Evolutionary conservation across 1,140 invertebrate species (phyloP).

Genomic region (Coboldia fuscipes): DNA sequence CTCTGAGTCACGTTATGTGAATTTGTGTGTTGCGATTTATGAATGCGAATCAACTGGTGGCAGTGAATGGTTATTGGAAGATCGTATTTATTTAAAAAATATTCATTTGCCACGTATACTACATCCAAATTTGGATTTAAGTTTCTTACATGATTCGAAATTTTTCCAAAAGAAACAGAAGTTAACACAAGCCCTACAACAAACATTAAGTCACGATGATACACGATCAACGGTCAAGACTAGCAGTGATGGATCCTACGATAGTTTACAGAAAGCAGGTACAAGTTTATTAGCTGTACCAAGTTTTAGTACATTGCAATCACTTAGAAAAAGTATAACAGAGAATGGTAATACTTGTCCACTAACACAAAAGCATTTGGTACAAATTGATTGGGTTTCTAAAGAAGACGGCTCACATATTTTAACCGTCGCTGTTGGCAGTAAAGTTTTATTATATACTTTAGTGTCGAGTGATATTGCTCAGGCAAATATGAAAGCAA

Average conservation of each 20-base stretch:
- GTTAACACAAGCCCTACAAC: constrained; percentile 42
- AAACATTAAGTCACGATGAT: constrained; percentile 37
- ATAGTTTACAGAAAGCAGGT: constrained; percentile 20
- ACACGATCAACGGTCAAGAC: constrained; percentile 25
- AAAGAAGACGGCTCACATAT: constrained; percentile 98
- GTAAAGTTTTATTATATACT: constrained; percentile 70
- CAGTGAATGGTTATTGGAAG: constrained; percentile 97
- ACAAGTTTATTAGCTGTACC: constrained; percentile 64
- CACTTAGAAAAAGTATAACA: constrained; percentile 66
- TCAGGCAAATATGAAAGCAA: constrained; percentile 69
- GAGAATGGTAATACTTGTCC: constrained; percentile 81
- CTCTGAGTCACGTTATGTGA: constrained; percentile 70
- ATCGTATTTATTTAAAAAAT: constrained; percentile 79
- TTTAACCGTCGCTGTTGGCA: constrained; percentile 86
- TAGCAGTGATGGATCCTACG: constrained; percentile 25
- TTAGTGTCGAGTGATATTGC: constrained; percentile 75
- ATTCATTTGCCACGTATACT: constrained; percentile 64
- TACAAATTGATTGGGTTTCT: constrained; percentile 96
- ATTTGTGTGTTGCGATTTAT: constrained; percentile 91
- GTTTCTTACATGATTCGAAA: constrained; percentile 61
- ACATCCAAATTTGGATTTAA: constrained; percentile 60
- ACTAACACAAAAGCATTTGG: constrained; percentile 65
- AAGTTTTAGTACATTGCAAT: constrained; percentile 80
- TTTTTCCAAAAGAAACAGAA: constrained; percentile 57
- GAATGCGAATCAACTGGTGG: constrained; percentile 98